Evolutionary conservation across 35 echinoderm and acorn worm genomes (phyloP).

Genomic region (Apostichopus californicus): DNA sequence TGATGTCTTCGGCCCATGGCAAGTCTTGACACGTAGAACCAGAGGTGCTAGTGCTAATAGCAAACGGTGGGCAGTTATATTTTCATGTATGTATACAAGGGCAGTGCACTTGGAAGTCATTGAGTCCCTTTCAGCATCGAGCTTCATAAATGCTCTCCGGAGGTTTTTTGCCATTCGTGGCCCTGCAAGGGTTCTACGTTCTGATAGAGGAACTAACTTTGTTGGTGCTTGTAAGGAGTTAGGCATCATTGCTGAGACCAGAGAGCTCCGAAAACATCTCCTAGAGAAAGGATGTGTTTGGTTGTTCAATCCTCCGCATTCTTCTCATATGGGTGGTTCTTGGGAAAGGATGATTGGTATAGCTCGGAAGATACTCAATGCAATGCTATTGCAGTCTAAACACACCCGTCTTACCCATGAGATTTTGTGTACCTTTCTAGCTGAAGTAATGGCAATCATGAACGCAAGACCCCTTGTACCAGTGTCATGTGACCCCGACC

Average conservation of each 20-base stretch:
- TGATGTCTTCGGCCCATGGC: conserved; percentile 73
- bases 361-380: conserved; percentile 11
- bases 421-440: conserved; percentile 35
- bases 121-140: conserved; percentile 37
- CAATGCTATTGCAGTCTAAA: conserved; percentile 22
- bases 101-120: conserved; percentile 54
- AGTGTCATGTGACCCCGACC: conserved; percentile 50
- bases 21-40: conserved; percentile 50
- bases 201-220: conserved; percentile 66
- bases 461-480: conserved; percentile 52
- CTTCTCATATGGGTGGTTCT: conserved; percentile 47
- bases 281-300: conserved; percentile 19
- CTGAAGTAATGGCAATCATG: conserved; percentile 57
- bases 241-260: background rate
- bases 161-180: conserved; percentile 60
- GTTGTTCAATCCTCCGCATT: conserved; percentile 54
- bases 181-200: conserved; percentile 55
- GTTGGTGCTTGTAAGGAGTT: conserved; percentile 48
- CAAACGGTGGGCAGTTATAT: conserved; percentile 73
- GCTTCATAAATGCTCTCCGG: conserved; percentile 36
- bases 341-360: conserved; percentile 61
- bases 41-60: conserved; percentile 52
- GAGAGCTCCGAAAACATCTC: background rate
- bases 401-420: conserved; percentile 19
- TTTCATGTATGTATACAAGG: conserved; percentile 50